phyloP scores from a whole-genome alignment of 2,113 vertebrate species.

The Centrocercus urophasianus region DNA sequence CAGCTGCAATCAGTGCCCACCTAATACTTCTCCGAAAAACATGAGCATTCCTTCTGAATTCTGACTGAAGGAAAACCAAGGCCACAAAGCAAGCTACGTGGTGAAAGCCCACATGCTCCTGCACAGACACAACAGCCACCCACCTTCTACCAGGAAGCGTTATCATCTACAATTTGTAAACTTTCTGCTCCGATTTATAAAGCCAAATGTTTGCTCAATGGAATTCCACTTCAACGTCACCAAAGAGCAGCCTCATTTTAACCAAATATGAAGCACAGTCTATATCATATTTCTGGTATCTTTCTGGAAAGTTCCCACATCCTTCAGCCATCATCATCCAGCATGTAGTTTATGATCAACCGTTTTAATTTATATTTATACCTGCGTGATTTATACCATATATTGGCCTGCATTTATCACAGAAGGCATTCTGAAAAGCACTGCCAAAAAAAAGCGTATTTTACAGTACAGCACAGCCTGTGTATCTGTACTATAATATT shows the following conservation, averaged over 20 bases:
- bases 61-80: neutral
- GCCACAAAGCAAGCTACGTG: neutral
- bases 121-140: fast-evolving
- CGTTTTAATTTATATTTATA: neutral
- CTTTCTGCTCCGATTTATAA: neutral
- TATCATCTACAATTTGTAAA: neutral
- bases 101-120: neutral
- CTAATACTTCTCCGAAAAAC: neutral
- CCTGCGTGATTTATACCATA: neutral
- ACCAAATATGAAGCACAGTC: neutral
- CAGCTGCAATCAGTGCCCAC: neutral
- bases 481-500: neutral
- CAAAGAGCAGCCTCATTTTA: neutral
- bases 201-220: neutral
- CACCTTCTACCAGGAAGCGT: neutral
- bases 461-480: neutral
- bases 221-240: neutral
- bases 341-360: neutral
- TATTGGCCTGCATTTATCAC: neutral
- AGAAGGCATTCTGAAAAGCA: neutral
- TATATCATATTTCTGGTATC: neutral
- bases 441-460: neutral
- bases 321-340: neutral
- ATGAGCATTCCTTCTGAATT: neutral
- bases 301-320: neutral